These are phyloP conservation scores for Malurus cyaneus DNA, from an alignment of 2,113 vertebrate genomes.

Conservation along the genomic window DNA sequence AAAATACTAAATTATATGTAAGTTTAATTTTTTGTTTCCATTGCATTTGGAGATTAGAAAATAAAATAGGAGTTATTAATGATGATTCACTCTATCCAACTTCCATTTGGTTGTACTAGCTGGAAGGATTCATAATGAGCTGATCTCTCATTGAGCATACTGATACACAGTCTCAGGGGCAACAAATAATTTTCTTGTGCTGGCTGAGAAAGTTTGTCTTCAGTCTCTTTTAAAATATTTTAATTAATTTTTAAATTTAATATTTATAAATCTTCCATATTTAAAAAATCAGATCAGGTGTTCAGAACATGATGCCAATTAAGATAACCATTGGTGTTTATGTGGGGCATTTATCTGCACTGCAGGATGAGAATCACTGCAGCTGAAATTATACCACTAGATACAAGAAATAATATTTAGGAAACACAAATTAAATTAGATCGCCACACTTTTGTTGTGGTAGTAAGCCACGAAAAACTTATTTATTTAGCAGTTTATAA, in stretches of 20 bases:
- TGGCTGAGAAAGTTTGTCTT: background rate
- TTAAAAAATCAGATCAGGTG: background rate
- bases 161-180: background rate
- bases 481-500: background rate
- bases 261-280: background rate
- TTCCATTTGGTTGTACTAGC: background rate
- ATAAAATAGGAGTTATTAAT: background rate
- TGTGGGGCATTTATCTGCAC: background rate
- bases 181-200: background rate
- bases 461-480: background rate
- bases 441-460: background rate
- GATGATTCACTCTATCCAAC: background rate
- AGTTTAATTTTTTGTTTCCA: background rate
- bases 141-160: background rate
- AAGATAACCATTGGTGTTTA: background rate
- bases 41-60: background rate
- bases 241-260: too few relatives aligned
- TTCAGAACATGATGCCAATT: too few relatives aligned
- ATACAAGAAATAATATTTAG: background rate
- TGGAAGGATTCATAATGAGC: background rate
- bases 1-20: constrained; percentile 14
- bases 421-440: background rate
- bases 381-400: background rate
- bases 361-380: background rate
- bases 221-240: background rate